Percentiles rank a stretch among this genome's conserved stretches.
These are phyloP conservation scores for Clarias batrachus DNA, from an alignment of 2,113 vertebrate genomes.

Conservation along the genomic window DNA sequence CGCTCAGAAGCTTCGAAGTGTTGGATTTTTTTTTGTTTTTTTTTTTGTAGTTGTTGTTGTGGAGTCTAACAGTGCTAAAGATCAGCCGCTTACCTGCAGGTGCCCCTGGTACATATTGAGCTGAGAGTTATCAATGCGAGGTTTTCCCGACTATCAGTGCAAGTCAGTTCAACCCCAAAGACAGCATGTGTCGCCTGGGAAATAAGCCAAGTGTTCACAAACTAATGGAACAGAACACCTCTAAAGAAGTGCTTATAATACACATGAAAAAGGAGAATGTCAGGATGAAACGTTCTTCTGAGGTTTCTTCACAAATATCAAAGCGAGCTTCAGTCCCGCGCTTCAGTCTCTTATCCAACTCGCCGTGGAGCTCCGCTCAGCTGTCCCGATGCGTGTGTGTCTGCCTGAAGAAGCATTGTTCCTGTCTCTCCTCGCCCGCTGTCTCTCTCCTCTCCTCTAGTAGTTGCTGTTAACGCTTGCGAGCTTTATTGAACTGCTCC, in stretches of 20 bases:
- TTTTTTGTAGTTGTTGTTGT: too few relatives aligned
- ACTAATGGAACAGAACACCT: constrained; percentile 42
- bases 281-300: constrained; percentile 57
- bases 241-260: background rate
- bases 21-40: background rate
- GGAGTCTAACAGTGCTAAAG: background rate
- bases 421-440: constrained; percentile 40
- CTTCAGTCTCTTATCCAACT: constrained; percentile 4
- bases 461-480: constrained; percentile 10
- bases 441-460: constrained; percentile 20
- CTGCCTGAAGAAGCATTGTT: background rate
- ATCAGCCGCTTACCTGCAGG: constrained; percentile 72
- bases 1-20: background rate
- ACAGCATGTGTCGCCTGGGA: constrained; percentile 20
- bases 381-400: background rate
- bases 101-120: constrained; percentile 84
- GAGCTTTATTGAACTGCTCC: constrained; percentile 30
- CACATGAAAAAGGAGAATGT: background rate
- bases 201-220: constrained; percentile 46
- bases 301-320: constrained; percentile 45
- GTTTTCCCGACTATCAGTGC: constrained; percentile 57
- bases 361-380: background rate
- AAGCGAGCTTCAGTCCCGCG: background rate
- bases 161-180: constrained; percentile 57
- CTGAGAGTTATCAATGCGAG: constrained; percentile 55